Evolutionary conservation across 2,888 invertebrate species (phyloP).

Genomic region (Xestobium rufovillosum): DNA sequence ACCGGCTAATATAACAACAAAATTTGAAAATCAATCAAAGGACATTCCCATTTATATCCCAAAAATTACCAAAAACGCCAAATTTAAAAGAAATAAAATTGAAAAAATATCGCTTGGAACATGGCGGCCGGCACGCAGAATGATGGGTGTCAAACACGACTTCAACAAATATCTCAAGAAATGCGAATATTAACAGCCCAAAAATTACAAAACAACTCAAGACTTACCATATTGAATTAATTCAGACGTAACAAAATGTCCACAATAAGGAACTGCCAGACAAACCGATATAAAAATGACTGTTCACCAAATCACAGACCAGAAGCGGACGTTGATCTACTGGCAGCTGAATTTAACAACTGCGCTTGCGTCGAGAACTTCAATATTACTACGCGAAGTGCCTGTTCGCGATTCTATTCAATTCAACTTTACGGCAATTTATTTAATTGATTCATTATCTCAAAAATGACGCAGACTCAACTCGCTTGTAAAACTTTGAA

Average conservation of each 20-base stretch:
- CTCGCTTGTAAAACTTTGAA: too few species aligned
- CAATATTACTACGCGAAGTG: constrained; percentile 22
- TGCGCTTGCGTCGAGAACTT: constrained; percentile 33
- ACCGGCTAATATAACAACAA: too few species aligned
- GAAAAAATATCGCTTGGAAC: constrained; percentile 28
- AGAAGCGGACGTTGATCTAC: constrained; percentile 44
- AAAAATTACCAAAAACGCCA: constrained; percentile 2
- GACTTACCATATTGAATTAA: constrained; percentile 41
- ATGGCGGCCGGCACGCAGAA: constrained; percentile 34
- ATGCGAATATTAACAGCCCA: neutral
- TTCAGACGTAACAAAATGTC: constrained; percentile 32
- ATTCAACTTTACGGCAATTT: too few species aligned
- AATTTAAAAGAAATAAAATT: constrained; percentile 12
- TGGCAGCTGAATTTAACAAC: constrained; percentile 30
- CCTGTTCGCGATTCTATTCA: too few species aligned
- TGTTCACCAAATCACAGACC: constrained; percentile 35
- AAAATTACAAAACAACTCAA: constrained; percentile 10
- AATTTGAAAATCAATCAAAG: too few species aligned
- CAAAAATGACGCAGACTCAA: too few species aligned
- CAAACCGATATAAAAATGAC: constrained; percentile 37
- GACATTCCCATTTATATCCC: too few species aligned
- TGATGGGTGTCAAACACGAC: constrained; percentile 18
- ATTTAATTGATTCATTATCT: too few species aligned
- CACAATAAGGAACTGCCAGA: constrained; percentile 36
- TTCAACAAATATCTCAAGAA: constrained; percentile 4